A percentile compares a stretch with the other conserved stretches of the same genome.
These are phyloP conservation scores for Strix aluco DNA, from an alignment of 2,113 vertebrate genomes.

Conservation along the genomic window DNA sequence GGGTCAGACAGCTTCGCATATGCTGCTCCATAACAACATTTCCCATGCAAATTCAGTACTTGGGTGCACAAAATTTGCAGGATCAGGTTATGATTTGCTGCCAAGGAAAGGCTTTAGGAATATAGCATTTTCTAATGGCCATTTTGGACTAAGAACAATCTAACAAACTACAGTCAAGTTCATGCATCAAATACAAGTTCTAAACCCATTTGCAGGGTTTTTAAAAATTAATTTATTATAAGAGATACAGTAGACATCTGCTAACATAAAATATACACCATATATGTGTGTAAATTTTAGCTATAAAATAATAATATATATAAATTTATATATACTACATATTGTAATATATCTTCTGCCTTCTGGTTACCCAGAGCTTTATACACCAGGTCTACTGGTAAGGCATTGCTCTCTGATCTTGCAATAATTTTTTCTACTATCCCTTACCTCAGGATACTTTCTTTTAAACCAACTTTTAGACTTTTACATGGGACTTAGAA, in stretches of 20 bases:
- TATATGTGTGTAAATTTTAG: neutral
- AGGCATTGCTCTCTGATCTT: neutral
- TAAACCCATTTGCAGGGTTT: neutral
- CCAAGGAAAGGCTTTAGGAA: neutral
- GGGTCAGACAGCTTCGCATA: neutral
- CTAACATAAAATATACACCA: neutral
- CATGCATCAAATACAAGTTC: neutral
- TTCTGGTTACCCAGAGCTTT: neutral
- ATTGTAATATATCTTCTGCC: neutral
- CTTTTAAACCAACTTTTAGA: neutral
- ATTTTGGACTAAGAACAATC: neutral
- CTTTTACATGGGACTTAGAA: neutral
- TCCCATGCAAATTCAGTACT: neutral
- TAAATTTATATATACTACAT: neutral
- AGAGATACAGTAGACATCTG: neutral
- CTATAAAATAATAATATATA: neutral
- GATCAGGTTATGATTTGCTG: neutral
- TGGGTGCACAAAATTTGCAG: neutral
- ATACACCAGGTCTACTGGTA: neutral
- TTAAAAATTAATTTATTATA: neutral
- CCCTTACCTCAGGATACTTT: neutral
- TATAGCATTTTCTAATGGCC: neutral
- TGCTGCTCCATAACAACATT: neutral
- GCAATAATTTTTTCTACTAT: neutral
- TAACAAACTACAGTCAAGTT: neutral